Base-by-base conservation (phyloP, 2,888 invertebrate species). In the Eilema depressum region DNA sequence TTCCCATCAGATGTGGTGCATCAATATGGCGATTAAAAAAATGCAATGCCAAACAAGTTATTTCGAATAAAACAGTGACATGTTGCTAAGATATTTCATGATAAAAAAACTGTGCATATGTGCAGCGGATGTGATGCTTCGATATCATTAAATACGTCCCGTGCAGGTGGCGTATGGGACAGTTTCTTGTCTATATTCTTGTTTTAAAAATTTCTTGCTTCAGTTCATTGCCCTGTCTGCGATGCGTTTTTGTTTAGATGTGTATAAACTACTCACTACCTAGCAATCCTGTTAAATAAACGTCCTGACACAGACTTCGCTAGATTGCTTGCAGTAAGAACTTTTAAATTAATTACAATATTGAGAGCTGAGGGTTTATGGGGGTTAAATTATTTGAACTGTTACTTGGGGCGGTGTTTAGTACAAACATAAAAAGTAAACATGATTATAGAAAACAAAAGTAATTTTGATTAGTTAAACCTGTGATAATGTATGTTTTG, bases 91-190 rank as follows among this genome's bases (percentile, higher is more conserved):
- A 53, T 53, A 53, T 53, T n/a, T 12, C n/a, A n/a, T 12, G n/a
- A 28, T 53, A 62, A 62, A 61, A 64, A 60, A 63, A 53, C 7
- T 11, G 8, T 67, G 37, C 66, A 66, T 67, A 71, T 71, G 70
- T 61, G 41, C 64, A 47, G 37, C 63, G 57, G 68, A 73, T 79
- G 68, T 56, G 28, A 53, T 14, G 68, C 37, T n/a, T 47, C 60
- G 14, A 71, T 79, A 78, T 53, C 53, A 53, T 80, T 65, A 66
- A 28, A 68, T 8, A 25, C 69, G 23, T 74, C 72, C 71, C 73
- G 59, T 72, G 60, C 79, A 81, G 81, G 75, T 82, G 76, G 75
- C 12, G n/a, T 30, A 61, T 56, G 25, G 47, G 25, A 63, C 62
- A 37, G 10, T n/a, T 75, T 67, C 63, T 75, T 30, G 25, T 68